A percentile compares a stretch with the other conserved stretches of the same genome.
phyloP scores from a whole-genome alignment of 2,888 invertebrate species.

The Cephus rjabovi region DNA sequence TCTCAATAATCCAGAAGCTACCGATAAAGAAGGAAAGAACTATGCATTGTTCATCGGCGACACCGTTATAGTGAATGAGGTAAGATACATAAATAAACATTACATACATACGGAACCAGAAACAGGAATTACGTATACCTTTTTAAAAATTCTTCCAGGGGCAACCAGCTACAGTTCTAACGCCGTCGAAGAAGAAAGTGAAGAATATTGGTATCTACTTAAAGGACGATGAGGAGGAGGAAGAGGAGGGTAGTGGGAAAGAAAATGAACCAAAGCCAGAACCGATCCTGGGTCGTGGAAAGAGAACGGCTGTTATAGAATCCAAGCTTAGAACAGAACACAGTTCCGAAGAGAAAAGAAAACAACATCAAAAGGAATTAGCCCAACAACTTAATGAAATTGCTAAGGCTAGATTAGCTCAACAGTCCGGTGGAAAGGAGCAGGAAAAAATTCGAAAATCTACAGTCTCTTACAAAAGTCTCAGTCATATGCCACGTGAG shows the following conservation, averaged over 20 bases:
- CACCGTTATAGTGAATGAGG: slow-evolving; percentile 95
- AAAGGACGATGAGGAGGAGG: slow-evolving; percentile 89
- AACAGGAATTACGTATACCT: background rate
- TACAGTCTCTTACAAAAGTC: slow-evolving; percentile 93
- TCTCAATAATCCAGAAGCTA: slow-evolving; percentile 83
- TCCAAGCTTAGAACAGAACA: slow-evolving; percentile 94
- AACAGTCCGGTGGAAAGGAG: slow-evolving; percentile 87
- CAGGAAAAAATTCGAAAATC: slow-evolving; percentile 92
- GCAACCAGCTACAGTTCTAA: slow-evolving; percentile 86
- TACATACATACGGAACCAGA: background rate
- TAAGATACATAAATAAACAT: slow-evolving; percentile 42
- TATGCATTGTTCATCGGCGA: slow-evolving; percentile 97
- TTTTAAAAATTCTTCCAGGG: slow-evolving; percentile 62
- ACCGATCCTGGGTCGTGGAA: slow-evolving; percentile 79
- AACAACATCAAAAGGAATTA: slow-evolving; percentile 95
- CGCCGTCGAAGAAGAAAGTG: slow-evolving; percentile 93
- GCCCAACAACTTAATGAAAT: slow-evolving; percentile 91
- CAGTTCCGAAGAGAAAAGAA: slow-evolving; percentile 96
- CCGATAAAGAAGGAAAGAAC: slow-evolving; percentile 87
- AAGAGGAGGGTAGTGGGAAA: slow-evolving; percentile 72
- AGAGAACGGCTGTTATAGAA: slow-evolving; percentile 91
- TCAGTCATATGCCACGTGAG: slow-evolving; percentile 93
- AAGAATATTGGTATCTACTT: slow-evolving; percentile 96
- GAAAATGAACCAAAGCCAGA: slow-evolving; percentile 76
- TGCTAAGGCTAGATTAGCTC: slow-evolving; percentile 91